Percentiles rank a stretch among this genome's conserved stretches.
Conservation (phyloP, 2,888 invertebrate species). For the Macrophya annulata region DNA sequence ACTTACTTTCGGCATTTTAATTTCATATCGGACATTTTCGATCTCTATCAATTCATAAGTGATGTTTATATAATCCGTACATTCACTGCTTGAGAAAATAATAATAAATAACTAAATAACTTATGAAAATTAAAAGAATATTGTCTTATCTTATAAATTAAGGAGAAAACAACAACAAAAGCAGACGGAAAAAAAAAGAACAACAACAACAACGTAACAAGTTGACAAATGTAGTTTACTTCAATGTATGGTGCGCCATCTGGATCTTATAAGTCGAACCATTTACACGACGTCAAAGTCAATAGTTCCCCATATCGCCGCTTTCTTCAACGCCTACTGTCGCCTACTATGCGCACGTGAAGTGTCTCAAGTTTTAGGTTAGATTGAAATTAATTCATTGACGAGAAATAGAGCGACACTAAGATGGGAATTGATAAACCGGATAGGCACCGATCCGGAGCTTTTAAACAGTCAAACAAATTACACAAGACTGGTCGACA, state of each 20-base stretch:
- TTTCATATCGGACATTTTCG: conserved; percentile 36
- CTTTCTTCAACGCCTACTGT: neutral
- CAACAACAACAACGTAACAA: neutral
- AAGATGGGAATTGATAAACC: conserved; percentile 70
- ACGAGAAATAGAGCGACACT: neutral
- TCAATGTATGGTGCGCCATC: neutral
- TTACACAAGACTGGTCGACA: conserved; percentile 95
- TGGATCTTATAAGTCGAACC: neutral
- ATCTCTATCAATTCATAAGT: neutral
- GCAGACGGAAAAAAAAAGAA: conserved; percentile 6
- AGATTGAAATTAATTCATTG: neutral
- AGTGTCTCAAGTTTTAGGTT: conserved; percentile 11
- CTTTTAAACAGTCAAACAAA: conserved; percentile 96
- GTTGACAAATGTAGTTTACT: neutral
- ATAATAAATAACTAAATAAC: neutral
- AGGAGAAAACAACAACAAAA: neutral
- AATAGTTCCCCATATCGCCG: neutral
- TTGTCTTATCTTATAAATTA: neutral
- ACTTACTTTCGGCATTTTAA: conserved; percentile 47
- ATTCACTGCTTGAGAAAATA: neutral
- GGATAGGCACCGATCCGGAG: conserved; percentile 89
- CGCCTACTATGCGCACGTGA: neutral
- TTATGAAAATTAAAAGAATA: neutral
- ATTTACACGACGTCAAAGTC: neutral
- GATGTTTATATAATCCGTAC: neutral